Evolutionary conservation across 2,888 invertebrate species (phyloP), one percentile per base, ranked within the genome.

Genomic region (Papilio demoleus): DNA sequence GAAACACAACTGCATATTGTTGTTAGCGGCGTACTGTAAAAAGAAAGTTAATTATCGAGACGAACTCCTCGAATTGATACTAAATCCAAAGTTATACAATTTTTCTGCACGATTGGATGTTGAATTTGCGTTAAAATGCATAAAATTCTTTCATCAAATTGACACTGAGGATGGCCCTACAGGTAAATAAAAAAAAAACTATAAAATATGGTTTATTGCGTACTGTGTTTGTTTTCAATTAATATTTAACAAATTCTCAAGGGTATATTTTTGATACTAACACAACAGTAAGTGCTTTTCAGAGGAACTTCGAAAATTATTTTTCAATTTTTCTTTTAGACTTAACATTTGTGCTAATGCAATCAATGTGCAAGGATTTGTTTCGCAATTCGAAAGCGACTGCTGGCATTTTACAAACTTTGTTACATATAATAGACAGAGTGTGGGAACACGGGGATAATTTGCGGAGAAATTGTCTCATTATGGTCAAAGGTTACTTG

Each of bases 401-500:
- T 8, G 80, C 76, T 40, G 76, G 75, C 24, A 77, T 93, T 47
- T 79, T 93, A 0, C 80, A 79, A 71, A 78, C 87, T 53, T 77
- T 93, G 63, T 72, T 82, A 14, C 77, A 77, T 58, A 82, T 91
- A 70, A 80, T 93, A 11, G 85, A 88, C 34, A 75, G 76, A 12
- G 79, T 92, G 38, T 88, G 87, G 85, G 63, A 73, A 4, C 74
- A 79, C 22, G 82, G 86, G 19, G 80, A 76, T 60, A 79, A 79
- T 9, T 64, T 84, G 72, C 87, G 83, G 70, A 82, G 87, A 56
- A 93, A 93, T 76, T 89, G 91, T 75, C 76, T 82, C 47, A 92
- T 93, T 36, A 91, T 92, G 90, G 79, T 93, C 6, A 85, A 80
- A 68, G 84, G 91, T 62, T 92, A 89, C 71, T 76, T 92, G 58